Conservation (phyloP, 2,113 vertebrate species). For the Mastomys natalensis region DNA sequence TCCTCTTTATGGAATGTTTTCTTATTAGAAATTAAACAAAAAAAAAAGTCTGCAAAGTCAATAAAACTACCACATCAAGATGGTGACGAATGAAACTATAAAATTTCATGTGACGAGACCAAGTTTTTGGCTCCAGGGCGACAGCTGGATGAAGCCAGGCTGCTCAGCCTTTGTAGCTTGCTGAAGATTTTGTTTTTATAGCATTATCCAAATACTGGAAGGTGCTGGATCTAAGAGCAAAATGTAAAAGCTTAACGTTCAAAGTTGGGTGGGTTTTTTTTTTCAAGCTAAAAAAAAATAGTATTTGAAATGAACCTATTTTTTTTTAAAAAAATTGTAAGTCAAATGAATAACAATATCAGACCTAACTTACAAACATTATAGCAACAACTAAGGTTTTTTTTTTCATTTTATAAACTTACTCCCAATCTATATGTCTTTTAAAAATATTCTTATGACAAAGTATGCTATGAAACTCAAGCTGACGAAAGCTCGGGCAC, state of each 20-base stretch:
- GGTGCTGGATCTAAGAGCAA: not conserved
- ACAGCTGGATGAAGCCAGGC: not conserved
- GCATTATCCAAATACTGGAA: not conserved
- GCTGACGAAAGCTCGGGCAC: not conserved
- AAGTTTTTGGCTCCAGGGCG: not conserved
- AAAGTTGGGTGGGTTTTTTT: not conserved
- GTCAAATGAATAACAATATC: not conserved
- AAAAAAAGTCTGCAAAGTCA: not conserved
- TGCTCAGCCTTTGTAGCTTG: not conserved
- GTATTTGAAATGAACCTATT: conserved; percentile 17
- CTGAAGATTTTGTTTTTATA: not conserved
- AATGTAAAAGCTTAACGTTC: not conserved
- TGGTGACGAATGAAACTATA: not conserved
- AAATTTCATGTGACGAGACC: not conserved
- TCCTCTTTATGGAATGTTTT: conserved; percentile 9
- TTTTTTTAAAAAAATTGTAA: not conserved
- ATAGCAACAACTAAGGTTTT: not conserved
- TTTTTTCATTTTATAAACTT: not conserved
- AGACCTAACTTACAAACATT: conserved; percentile 7
- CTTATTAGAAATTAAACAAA: conserved; percentile 45
- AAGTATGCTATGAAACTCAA: conserved; percentile 17
- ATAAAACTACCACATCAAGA: not conserved
- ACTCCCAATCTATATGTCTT: not conserved
- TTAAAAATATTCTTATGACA: not conserved
- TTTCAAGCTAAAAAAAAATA: not conserved